Conservation (phyloP, 1,140 invertebrate species). For the Zaprionus ghesquierei region DNA sequence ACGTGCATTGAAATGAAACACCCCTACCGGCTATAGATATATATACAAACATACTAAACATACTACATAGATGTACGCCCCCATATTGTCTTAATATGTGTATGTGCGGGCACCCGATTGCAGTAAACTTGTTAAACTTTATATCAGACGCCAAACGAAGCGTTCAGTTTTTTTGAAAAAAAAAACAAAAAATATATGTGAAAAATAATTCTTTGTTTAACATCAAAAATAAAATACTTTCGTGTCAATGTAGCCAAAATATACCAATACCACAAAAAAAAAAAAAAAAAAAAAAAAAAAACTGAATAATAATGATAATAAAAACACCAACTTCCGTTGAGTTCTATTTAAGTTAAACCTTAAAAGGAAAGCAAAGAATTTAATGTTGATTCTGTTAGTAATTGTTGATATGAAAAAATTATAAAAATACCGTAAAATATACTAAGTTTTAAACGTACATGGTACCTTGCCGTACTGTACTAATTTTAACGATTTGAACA, state of each 20-base stretch:
- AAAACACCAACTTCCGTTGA: constrained; percentile 39
- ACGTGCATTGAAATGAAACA: constrained; percentile 67
- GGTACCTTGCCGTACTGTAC: constrained; percentile 9
- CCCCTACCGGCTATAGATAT: constrained; percentile 70
- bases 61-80: constrained; percentile 25
- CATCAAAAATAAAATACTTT: constrained; percentile 35
- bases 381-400: constrained; percentile 51
- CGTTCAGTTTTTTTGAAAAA: constrained; percentile 18
- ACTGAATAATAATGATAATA: too few relatives aligned
- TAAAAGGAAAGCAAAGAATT: not conserved
- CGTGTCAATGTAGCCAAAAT: constrained; percentile 59
- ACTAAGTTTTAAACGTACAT: constrained; percentile 12
- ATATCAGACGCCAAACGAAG: constrained; percentile 36
- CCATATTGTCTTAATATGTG: not conserved
- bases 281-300: constrained; percentile 4
- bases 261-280: constrained; percentile 16
- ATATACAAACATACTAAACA: constrained; percentile 34
- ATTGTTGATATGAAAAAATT: constrained; percentile 51
- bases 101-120: constrained; percentile 1
- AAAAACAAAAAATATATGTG: not conserved
- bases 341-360: constrained; percentile 53
- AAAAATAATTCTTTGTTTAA: constrained; percentile 18
- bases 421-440: constrained; percentile 19
- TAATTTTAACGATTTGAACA: constrained; percentile 22
- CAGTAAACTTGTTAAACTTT: constrained; percentile 45